A percentile compares a stretch with the other conserved stretches of the same genome.
Conservation (phyloP, 2,113 vertebrate species). For the Cyanistes caeruleus region DNA sequence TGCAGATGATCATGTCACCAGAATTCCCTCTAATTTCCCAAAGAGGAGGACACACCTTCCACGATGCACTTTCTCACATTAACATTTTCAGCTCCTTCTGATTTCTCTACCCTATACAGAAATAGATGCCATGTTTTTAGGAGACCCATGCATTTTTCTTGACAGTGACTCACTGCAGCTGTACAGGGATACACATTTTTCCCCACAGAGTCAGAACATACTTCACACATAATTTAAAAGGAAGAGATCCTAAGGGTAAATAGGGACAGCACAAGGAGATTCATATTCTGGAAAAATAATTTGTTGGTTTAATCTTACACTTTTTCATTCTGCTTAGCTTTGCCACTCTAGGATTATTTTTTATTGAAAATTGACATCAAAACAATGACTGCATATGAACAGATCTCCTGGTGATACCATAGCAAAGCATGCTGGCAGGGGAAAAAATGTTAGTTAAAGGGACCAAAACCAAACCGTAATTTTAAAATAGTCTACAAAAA, state of each 20-base stretch:
- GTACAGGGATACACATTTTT: background rate
- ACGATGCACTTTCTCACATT: background rate
- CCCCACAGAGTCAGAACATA: background rate
- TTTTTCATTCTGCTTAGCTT: background rate
- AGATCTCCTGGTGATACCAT: background rate
- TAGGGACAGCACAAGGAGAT: background rate
- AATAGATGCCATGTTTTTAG: background rate
- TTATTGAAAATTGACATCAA: background rate
- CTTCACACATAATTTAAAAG: background rate
- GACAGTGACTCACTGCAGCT: background rate
- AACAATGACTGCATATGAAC: background rate
- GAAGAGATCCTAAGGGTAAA: background rate
- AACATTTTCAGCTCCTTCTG: background rate
- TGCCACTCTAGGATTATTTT: background rate
- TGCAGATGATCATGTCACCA: background rate
- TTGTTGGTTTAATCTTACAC: background rate
- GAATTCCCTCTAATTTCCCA: background rate
- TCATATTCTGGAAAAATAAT: background rate
- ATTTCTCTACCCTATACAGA: background rate
- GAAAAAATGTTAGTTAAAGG: conserved; percentile 5
- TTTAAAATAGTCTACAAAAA: background rate
- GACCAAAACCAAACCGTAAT: background rate
- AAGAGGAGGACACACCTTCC: background rate
- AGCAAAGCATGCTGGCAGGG: background rate
- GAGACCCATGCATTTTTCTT: background rate